These are phyloP conservation scores for Tetraneura akinire DNA, from an alignment of 1,140 invertebrate genomes.

Conservation along the genomic window DNA sequence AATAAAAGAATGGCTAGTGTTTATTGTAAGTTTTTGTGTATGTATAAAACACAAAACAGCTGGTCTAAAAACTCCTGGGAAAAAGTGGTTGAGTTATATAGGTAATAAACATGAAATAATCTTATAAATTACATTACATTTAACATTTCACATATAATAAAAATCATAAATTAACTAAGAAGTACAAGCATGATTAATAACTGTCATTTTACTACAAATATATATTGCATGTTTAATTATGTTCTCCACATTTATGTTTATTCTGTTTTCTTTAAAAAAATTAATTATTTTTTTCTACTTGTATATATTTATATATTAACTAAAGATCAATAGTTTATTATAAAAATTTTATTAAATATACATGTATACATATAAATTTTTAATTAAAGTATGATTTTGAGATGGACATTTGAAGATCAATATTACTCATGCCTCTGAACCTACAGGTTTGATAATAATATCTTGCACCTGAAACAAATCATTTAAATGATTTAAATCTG, in stretches of 20 bases:
- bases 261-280: not conserved
- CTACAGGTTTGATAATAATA: slow-evolving; percentile 52
- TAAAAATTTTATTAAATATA: not conserved
- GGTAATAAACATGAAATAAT: slow-evolving; percentile 21
- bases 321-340: slow-evolving; percentile 32
- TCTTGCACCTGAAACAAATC: slow-evolving; percentile 52
- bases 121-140: slow-evolving; percentile 30
- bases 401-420: not conserved
- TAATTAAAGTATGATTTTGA: slow-evolving; percentile 1
- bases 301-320: slow-evolving; percentile 34
- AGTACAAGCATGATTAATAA: slow-evolving; percentile 1
- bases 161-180: slow-evolving; percentile 9
- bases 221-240: slow-evolving; percentile 15
- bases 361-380: not conserved
- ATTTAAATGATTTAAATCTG: not conserved
- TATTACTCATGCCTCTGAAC: slow-evolving; percentile 32
- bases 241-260: not conserved
- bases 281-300: slow-evolving; percentile 2
- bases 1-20: not conserved
- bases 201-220: slow-evolving; percentile 27
- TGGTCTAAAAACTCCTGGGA: not conserved
- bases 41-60: slow-evolving; percentile 21
- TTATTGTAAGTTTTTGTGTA: not conserved
- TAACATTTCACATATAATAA: slow-evolving; percentile 34
- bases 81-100: not conserved